phyloP scores from a whole-genome alignment of 2,113 vertebrate species.

The Lagopus muta region DNA sequence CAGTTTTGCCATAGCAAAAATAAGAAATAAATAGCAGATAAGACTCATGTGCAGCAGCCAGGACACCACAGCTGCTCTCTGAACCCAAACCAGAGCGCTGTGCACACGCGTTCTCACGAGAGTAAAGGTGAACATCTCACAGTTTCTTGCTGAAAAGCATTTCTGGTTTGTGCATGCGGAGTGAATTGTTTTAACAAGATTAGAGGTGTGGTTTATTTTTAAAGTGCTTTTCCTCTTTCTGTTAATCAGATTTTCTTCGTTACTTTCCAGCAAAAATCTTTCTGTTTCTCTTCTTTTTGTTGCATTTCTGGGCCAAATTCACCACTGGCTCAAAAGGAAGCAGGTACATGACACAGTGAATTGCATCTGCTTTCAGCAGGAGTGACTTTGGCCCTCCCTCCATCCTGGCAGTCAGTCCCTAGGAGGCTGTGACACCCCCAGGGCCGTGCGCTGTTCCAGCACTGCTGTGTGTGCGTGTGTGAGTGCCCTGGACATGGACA shows the following conservation, averaged over 20 bases:
- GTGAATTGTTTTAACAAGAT: constrained; percentile 39
- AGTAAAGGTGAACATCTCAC: constrained; percentile 59
- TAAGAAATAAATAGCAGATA: neutral
- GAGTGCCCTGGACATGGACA: neutral
- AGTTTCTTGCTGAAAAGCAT: constrained; percentile 37
- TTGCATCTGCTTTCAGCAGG: constrained; percentile 61
- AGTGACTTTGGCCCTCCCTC: constrained; percentile 64
- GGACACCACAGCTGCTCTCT: neutral
- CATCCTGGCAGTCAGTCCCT: neutral
- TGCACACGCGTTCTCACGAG: constrained; percentile 25
- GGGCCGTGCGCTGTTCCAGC: neutral
- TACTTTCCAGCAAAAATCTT: constrained; percentile 35
- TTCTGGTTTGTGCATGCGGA: constrained; percentile 48
- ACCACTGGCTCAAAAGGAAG: constrained; percentile 57
- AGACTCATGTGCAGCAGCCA: neutral
- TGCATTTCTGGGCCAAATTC: constrained; percentile 62
- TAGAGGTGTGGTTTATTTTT: constrained; percentile 8
- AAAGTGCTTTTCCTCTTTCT: constrained; percentile 8
- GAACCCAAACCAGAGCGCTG: neutral
- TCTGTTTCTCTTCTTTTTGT: constrained; percentile 51
- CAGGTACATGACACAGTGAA: constrained; percentile 30
- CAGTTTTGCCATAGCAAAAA: constrained; percentile 30
- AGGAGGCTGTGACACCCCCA: constrained; percentile 16
- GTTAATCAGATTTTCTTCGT: constrained; percentile 12
- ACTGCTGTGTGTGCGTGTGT: neutral